Evolutionary conservation across 2,113 vertebrate genomes (phyloP), one percentile per base, ranked within the genome.

Genomic region (Neodontobutis hainanensis): DNA sequence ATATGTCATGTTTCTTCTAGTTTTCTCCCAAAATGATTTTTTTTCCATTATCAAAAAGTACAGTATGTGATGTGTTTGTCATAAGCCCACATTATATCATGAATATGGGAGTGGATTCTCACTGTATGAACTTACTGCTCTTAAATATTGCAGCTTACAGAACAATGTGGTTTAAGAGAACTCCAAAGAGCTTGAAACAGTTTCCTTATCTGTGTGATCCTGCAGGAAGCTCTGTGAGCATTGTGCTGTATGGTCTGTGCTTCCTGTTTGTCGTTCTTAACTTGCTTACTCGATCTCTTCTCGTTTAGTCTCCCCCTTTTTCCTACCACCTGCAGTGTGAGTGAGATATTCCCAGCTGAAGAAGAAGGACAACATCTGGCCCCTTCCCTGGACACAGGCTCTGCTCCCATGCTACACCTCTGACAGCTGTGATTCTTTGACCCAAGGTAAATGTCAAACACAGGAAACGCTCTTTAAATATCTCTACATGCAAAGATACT

Each of bases 251-350:
- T 81, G 77, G 80, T 81, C 81, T 70, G 74, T 49, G 78, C 82
- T 90, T 91, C 90, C 90, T 91, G 90, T 88, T 90, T 90, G 85
- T 77, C 80, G 60, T 84, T 75, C 83, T 87, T 88, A 27, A 77
- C 86, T 83, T 75, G 58, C 70, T 90, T 72, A 72, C 72, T 84
- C 66, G 46, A 83, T 89, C 90, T 86, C 70, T 85, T 83, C 83
- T 86, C 79, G 64, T 68, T 82, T 80, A 82, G 65, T 75, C 79
- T 73, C 74, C 75, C 70, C 57, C 52, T 57, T 72, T 86, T 86
- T 88, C 87, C 83, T 87, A 86, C 88, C 90, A 91, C 80, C 88
- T 91, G 90, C 44, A 47, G 73, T 85, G 86, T 70, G 74, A 87
- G 70, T 83, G 87, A 89, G 77, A 81, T 86, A 81, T 83, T 87